A percentile compares a stretch with the other conserved stretches of the same genome.
Evolutionary conservation across 2,888 invertebrate species (phyloP).

Genomic region (Sicus ferrugineus): DNA sequence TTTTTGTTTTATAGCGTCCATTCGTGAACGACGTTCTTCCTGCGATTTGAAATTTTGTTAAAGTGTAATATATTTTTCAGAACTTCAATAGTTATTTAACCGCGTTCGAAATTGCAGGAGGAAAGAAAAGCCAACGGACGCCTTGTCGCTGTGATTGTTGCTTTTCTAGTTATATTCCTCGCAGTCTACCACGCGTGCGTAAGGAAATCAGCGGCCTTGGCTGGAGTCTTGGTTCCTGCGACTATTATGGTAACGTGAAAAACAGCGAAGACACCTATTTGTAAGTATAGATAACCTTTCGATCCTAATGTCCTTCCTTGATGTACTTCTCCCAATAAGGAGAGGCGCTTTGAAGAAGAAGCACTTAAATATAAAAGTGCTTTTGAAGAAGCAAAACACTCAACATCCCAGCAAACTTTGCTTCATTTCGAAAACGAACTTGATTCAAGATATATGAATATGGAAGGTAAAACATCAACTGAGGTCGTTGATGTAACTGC

Average conservation of each 20-base stretch:
- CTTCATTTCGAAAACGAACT: slow-evolving; percentile 52
- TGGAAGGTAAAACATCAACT: slow-evolving; percentile 32
- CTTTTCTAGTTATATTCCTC: slow-evolving; percentile 72
- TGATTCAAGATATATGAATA: slow-evolving; percentile 25
- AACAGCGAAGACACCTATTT: slow-evolving; percentile 58
- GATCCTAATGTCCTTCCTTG: background rate
- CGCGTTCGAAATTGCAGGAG: slow-evolving; percentile 68
- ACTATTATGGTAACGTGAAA: slow-evolving; percentile 79
- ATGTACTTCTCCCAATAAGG: slow-evolving; percentile 40
- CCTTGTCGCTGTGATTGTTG: slow-evolving; percentile 76
- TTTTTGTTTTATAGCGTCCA: no score
- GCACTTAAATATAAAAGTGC: slow-evolving; percentile 53
- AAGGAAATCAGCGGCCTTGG: slow-evolving; percentile 73
- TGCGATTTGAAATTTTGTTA: background rate
- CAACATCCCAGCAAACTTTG: slow-evolving; percentile 39
- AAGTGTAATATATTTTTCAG: background rate
- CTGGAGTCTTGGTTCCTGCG: slow-evolving; percentile 74
- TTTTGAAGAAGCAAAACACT: slow-evolving; percentile 43
- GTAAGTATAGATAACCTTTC: slow-evolving; percentile 44
- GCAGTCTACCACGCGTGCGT: slow-evolving; percentile 78
- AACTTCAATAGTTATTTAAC: no score
- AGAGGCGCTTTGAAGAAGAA: slow-evolving; percentile 58
- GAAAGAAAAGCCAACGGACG: slow-evolving; percentile 78
- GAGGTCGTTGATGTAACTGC: background rate
- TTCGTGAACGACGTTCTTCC: background rate